These are phyloP conservation scores for Aurelia aurita complex sp. Pacific DNA, from an alignment of 30 jellyfish, hydroid and myxozoan genomes.

Conservation along the genomic window DNA sequence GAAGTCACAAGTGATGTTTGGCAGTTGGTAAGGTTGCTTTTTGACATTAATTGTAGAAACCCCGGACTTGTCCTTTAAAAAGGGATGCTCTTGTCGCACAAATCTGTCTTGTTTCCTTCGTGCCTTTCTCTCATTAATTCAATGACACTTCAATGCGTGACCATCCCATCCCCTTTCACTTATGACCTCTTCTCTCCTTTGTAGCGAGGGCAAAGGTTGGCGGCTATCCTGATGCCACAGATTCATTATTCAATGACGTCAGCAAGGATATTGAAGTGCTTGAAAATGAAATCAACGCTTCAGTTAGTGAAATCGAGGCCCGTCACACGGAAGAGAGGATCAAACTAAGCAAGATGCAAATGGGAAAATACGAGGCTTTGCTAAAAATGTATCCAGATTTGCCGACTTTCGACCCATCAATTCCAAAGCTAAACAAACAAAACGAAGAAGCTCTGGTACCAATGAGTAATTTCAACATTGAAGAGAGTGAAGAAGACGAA, in stretches of 20 bases:
- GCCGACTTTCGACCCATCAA: slow-evolving; percentile 14
- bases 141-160: not conserved
- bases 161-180: not conserved
- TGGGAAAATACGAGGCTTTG: not conserved
- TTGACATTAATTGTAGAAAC: too few relatives aligned
- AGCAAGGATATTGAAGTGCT: not conserved
- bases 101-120: too few relatives aligned
- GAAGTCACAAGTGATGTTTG: too few relatives aligned
- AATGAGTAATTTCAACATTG: not conserved
- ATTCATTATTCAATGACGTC: not conserved
- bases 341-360: slow-evolving; percentile 18
- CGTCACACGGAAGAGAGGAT: slow-evolving; percentile 13
- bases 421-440: slow-evolving; percentile 7
- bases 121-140: not conserved
- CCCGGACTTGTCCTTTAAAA: too few relatives aligned
- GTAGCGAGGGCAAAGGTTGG: slow-evolving; percentile 34
- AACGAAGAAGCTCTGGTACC: not conserved
- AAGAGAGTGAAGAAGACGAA: not conserved
- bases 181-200: not conserved
- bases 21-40: too few relatives aligned
- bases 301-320: not conserved
- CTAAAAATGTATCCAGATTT: slow-evolving; percentile 21
- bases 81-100: too few relatives aligned
- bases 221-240: not conserved
- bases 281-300: not conserved